Conservation (phyloP, 2,888 invertebrate species). For the Lamellibrachia satsuma region DNA sequence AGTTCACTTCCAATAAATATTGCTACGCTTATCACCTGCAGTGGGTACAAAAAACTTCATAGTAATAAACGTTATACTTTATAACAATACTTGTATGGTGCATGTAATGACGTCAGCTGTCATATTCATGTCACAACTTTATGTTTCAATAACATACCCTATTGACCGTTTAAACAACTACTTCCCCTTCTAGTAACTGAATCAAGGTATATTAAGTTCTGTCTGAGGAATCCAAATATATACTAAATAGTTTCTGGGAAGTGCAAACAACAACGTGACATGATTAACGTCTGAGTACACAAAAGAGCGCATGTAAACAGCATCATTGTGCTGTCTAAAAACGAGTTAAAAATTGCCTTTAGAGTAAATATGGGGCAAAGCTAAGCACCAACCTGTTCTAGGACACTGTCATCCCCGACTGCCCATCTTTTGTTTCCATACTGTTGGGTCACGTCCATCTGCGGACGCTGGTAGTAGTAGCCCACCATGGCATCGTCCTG, state of each 20-base stretch:
- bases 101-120: not conserved
- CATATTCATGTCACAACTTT: not conserved
- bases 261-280: constrained; percentile 2
- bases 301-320: constrained; percentile 14
- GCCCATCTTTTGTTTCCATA: constrained; percentile 76
- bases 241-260: not conserved
- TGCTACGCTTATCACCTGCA: not conserved
- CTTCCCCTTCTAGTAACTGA: not conserved
- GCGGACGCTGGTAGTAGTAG: constrained; percentile 87
- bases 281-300: not conserved
- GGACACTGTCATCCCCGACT: constrained; percentile 85
- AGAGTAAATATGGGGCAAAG: not conserved
- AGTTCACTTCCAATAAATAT: not conserved
- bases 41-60: not conserved
- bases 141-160: not conserved
- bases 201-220: not conserved
- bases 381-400: constrained; percentile 70
- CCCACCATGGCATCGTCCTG: constrained; percentile 93
- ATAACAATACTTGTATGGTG: not conserved
- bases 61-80: not conserved
- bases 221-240: not conserved
- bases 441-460: constrained; percentile 80
- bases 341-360: not conserved
- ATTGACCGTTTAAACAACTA: not conserved
- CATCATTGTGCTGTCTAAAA: not conserved